Evolutionary conservation across 2,113 vertebrate genomes (phyloP), one percentile per base, ranked within the genome.

Genomic region (Hiodon tergisus): DNA sequence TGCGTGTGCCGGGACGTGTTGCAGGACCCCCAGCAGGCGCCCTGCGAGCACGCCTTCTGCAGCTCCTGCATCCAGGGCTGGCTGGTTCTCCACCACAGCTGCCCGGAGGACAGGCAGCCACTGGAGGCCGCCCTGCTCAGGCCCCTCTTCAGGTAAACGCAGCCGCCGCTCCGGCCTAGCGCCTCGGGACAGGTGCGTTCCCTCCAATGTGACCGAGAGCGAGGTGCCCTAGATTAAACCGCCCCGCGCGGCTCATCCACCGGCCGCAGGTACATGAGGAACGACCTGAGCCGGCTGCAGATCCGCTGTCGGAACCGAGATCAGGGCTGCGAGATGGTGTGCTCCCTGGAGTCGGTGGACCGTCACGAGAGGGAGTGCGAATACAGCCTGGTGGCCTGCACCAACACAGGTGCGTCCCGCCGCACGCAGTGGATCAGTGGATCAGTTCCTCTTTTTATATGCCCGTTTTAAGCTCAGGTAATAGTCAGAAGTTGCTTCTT

Each of bases 41-140:
- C 95, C 0, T 97, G 94, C 10, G 94, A 96, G 51, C 94, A 96
- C 0, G 93, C 93, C 1, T 96, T 93, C 87, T 97, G 95, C 82
- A 84, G 89, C 66, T 80, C 90, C 65, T 97, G 94, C 68, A 96
- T 96, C 85, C 91, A 91, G 13, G 89, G 88, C 1, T 96, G 95
- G 94, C 89, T 95, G 3, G 69, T 93, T 68, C 91, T 94, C 77
- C 93, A 94, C 79, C 88, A 86, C 47, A 94, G 88, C 83, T 96
- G 94, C 80, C 95, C 94, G 0, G 95, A 96, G 74, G 94, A 96
- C 89, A 91, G 94, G 52, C 92, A 91, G 48, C 80, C 84, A 0
- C 89, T 96, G 77, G 90, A 94, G 48, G 78, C 88, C 4, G 75
- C 91, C 77, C 78, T 85, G 74, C 90, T 97, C 2, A 89, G 91